phyloP scores from a whole-genome alignment of 2,888 invertebrate genomes.

The Molorchus minor region DNA sequence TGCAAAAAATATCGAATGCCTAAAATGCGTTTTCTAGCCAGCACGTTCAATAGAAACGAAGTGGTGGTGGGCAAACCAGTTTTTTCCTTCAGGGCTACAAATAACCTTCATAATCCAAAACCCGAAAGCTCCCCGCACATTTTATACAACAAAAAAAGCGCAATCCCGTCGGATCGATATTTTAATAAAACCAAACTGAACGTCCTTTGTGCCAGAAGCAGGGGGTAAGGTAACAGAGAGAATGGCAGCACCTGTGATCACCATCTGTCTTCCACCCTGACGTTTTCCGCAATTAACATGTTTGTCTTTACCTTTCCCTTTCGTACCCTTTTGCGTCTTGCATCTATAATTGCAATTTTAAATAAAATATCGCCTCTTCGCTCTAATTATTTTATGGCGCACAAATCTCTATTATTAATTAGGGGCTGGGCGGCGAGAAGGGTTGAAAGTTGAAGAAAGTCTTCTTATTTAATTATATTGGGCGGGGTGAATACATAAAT shows the following conservation, averaged over 20 bases:
- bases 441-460: conserved; percentile 48
- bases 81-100: not conserved
- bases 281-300: conserved; percentile 58
- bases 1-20: conserved; percentile 10
- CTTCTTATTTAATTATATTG: conserved; percentile 47
- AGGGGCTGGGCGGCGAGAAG: conserved; percentile 44
- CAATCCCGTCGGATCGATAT: conserved; percentile 26
- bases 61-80: too few species aligned
- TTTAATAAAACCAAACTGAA: conserved; percentile 30
- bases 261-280: conserved; percentile 57
- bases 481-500: conserved; percentile 42
- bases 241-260: conserved; percentile 54
- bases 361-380: conserved; percentile 39
- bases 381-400: conserved; percentile 46
- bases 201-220: conserved; percentile 22
- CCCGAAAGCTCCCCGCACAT: conserved; percentile 6
- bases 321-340: conserved; percentile 38
- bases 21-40: too few species aligned
- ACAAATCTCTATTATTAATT: conserved; percentile 53
- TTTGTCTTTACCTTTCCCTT: conserved; percentile 49
- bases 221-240: conserved; percentile 35
- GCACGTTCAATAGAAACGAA: too few species aligned
- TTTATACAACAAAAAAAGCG: conserved; percentile 20
- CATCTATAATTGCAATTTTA: conserved; percentile 32
- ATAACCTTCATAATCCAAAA: conserved; percentile 16